Percentiles rank a stretch among this genome's conserved stretches.
These are phyloP conservation scores for Apostichopus parvimensis DNA, from an alignment of 35 echinoderm and acorn worm genomes.

Conservation along the genomic window DNA sequence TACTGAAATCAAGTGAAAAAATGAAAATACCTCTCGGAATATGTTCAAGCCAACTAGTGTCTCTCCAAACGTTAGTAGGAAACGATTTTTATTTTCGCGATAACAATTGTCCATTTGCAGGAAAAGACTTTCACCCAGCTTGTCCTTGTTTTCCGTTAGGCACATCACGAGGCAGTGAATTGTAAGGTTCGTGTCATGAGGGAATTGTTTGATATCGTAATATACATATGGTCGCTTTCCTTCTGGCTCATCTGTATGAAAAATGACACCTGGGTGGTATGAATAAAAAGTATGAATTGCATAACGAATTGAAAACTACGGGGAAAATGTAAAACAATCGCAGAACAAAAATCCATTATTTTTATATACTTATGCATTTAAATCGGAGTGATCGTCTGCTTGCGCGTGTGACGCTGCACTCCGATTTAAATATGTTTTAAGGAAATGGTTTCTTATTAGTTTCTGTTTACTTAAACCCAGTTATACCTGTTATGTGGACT, in stretches of 20 bases:
- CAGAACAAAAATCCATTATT: too few species aligned
- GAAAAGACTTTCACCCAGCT: constrained; percentile 42
- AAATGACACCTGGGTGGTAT: constrained; percentile 43
- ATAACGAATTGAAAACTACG: too few species aligned
- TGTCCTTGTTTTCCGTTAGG: constrained; percentile 35
- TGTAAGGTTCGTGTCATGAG: constrained; percentile 62
- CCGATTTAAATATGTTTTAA: too few species aligned
- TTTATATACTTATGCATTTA: too few species aligned
- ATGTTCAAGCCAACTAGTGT: constrained; percentile 58
- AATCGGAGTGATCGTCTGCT: too few species aligned
- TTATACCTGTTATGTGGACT: constrained; percentile 65
- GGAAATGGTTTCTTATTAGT: too few species aligned
- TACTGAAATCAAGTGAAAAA: background rate
- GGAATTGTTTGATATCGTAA: constrained; percentile 51
- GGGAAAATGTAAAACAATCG: too few species aligned
- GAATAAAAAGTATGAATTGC: background rate
- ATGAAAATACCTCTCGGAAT: constrained; percentile 56
- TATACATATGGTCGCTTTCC: constrained; percentile 34
- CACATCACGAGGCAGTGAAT: constrained; percentile 48
- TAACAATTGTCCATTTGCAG: constrained; percentile 72
- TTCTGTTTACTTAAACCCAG: too few species aligned
- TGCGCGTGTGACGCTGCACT: too few species aligned
- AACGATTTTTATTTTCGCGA: constrained; percentile 70
- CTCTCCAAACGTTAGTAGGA: constrained; percentile 31
- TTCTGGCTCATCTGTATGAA: constrained; percentile 52